phyloP scores from a whole-genome alignment of 2,113 vertebrate species.

The Phylloscopus trochiloides region DNA sequence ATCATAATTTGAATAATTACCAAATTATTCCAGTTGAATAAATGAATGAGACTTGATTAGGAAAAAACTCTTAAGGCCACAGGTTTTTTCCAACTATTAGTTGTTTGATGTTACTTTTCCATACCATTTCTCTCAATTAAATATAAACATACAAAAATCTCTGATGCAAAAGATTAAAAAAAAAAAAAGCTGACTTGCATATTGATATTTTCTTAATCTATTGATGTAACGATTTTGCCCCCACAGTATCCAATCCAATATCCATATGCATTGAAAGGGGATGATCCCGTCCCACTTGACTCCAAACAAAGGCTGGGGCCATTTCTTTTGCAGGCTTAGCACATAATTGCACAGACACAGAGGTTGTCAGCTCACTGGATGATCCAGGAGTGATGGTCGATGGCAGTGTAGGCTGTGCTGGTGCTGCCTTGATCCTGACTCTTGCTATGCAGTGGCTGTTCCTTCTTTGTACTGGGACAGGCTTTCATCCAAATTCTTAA shows the following conservation, averaged over 20 bases:
- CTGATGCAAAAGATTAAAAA: not conserved
- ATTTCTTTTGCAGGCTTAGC: not conserved
- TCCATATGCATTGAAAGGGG: not conserved
- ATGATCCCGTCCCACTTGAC: not conserved
- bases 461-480: not conserved
- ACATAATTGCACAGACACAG: not conserved
- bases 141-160: not conserved
- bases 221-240: not conserved
- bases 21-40: not conserved
- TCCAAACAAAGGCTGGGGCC: not conserved
- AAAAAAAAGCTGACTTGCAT: not conserved
- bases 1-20: conserved; percentile 4
- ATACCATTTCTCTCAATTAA: not conserved
- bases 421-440: not conserved
- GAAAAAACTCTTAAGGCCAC: not conserved
- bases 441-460: not conserved
- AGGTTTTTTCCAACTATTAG: not conserved
- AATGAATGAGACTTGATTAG: not conserved
- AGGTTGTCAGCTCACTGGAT: not conserved
- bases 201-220: not conserved
- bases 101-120: not conserved
- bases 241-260: not conserved
- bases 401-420: not conserved
- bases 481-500: not conserved
- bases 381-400: not conserved